Base-by-base conservation (phyloP, 2,888 invertebrate genomes). In the Abscondita cerata region DNA sequence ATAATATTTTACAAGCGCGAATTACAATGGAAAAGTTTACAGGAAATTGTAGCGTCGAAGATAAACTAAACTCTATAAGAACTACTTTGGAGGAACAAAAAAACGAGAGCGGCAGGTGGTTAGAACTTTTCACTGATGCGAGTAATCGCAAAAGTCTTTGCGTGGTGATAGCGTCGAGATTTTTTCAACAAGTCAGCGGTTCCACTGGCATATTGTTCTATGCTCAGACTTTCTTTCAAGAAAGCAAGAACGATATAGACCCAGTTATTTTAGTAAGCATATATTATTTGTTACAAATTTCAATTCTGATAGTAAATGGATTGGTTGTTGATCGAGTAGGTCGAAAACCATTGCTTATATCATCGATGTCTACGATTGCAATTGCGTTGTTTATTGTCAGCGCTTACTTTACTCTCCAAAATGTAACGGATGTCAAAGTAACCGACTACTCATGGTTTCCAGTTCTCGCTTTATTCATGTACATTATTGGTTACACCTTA, bases 321-420 rank as follows among this genome's bases (percentile, higher is more conserved):
- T 73, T 84, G 36, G 78, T 86, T 1, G 83, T 86, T 33, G 89
- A 90, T 73, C 82, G 83, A 41, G 83, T 85, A 18, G 89, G 89
- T 15, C 81, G 89, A 56, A 85, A 85, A 61, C 84, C 85, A 2
- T 81, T 89, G 5, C 78, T 89, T 5, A 72, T 88, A 13, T 74
- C 85, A 33, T 88, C 88, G 1, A 65, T 66, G 5, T 53, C 78
- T 1, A 70, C 80, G 0, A 78, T 80, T 15, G 70, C 80, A 0
- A 13, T 81, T 2, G 71, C 79, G 0, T 72, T 81, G 9, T 64
- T 75, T 1, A 68, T 77, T 2, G 76, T 80, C 59, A 80, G 80
- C 2, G 54, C 74, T 12, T 80, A 81, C 71, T 81, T 73, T 46
- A 54, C 59, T 11, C 65, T 72, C n/a, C 50, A 54, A 20, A 15